Evolutionary conservation across 1,140 invertebrate species (phyloP), one percentile per base, ranked within the genome.

Genomic region (Batillaria attramentaria): DNA sequence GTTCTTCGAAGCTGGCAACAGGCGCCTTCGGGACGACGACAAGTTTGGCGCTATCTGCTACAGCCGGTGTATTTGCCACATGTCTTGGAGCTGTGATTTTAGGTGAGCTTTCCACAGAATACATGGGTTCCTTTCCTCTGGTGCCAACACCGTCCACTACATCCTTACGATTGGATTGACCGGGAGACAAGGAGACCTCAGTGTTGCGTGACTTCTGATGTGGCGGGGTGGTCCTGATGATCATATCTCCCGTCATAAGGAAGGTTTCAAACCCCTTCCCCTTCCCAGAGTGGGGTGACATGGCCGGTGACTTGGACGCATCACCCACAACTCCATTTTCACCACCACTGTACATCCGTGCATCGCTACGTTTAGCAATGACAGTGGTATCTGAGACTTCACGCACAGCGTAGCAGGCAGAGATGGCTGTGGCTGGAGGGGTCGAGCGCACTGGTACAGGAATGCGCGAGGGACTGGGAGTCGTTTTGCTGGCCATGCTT

Each of bases 231-330:
- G 88, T 91, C 75, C 85, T 85, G 42, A 91, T 90, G 20, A 91
- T 90, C 86, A 89, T 90, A 78, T 91, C 90, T 70, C 89, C 89
- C 39, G 90, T 91, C 89, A 91, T 91, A 20, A 91, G 79, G 85
- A 90, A 91, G 72, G 90, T 90, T 77, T 91, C 89, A 85, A 91
- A 90, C 16, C 89, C 87, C 80, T 86, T 87, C 28, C 85, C 82
- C 69, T 84, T 84, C 54, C 79, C 69, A 46, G 42, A 42, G 35
- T 80, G 78, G 28, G 79, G 62, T 31, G 81, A 79, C 24, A 69
- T 69, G 13, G 65, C 35, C 4, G 42, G 42, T 57, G 78, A 68
- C 39, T 80, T 77, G 39, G 78, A 65, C 16, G 78, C 76, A 31
- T 78, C 73, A 65, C 69, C 62, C 35, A 82, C 72, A 24, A 82